phyloP scores from a whole-genome alignment of 2,888 invertebrate species.

The Drosophila limbata region DNA sequence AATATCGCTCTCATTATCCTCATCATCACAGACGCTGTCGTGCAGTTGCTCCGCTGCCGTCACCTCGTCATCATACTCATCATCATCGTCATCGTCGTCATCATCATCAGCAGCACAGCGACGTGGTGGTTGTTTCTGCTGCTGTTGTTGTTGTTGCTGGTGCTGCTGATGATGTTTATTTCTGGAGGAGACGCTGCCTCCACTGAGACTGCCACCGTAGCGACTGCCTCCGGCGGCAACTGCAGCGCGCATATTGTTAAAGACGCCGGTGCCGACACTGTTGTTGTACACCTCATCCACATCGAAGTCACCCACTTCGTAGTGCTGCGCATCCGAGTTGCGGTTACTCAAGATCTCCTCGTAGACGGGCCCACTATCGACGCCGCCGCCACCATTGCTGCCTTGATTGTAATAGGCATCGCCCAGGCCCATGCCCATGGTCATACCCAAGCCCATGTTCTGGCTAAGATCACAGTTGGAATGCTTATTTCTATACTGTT shows the following conservation, averaged over 20 bases:
- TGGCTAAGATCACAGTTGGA: conserved; percentile 84
- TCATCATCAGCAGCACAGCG: conserved; percentile 60
- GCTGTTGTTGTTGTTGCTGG: conserved; percentile 47
- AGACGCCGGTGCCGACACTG: conserved; percentile 69
- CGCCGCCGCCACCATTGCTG: conserved; percentile 42
- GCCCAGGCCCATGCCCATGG: conserved; percentile 57
- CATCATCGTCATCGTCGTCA: conserved; percentile 62
- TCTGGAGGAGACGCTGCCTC: conserved; percentile 70
- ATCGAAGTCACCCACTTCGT: conserved; percentile 80
- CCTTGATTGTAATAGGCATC: conserved; percentile 84
- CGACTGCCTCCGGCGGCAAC: conserved; percentile 65
- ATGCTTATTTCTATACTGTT: conserved; percentile 84
- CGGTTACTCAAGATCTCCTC: conserved; percentile 85
- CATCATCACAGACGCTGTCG: conserved; percentile 79
- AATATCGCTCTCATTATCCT: conserved; percentile 78
- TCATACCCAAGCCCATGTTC: conserved; percentile 62
- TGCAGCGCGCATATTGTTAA: conserved; percentile 71
- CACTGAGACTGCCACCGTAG: conserved; percentile 73
- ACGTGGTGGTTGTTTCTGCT: conserved; percentile 53
- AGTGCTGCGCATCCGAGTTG: conserved; percentile 83
- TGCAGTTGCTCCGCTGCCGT: conserved; percentile 71
- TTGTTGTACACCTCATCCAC: conserved; percentile 78
- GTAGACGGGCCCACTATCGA: conserved; percentile 83
- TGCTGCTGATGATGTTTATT: conserved; percentile 58
- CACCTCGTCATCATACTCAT: conserved; percentile 76